Evolutionary conservation across 2,888 invertebrate species (phyloP), one percentile per base, ranked within the genome.

Genomic region (Sinotaia quadrata): DNA sequence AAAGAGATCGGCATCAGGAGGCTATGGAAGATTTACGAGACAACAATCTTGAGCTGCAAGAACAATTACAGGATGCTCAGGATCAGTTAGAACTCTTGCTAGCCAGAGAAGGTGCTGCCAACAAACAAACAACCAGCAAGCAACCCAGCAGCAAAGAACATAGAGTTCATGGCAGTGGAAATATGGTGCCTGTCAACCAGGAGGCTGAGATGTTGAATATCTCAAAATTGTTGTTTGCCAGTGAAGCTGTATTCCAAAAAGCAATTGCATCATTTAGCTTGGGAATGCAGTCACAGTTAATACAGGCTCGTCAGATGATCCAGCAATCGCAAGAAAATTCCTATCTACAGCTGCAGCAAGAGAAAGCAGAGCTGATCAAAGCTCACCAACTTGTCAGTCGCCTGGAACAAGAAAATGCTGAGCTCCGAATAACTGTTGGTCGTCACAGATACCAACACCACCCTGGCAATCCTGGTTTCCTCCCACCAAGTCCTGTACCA

Each of bases 21-120:
- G 63, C 63, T 2, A 41, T 65, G 36, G 44, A 31, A 2, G 56
- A 65, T 18, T 44, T 65, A 12, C 54, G 54, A 15, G 63, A 65
- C 63, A 65, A 54, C 54, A 65, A 65, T 27, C 63, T 41, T 0
- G 54, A 65, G 21, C 63, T 65, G 8, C 56, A 56, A 44, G 63
- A 65, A 29, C 56, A 65, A 56, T 44, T 65, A 31, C 63, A 65
- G 56, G 63, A 56, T 24, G 63, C 56, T 21, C 63, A 65, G 56
- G 63, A 54, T 21, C 41, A 51, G 24, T 21, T 65, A 33, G 63
- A 65, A 33, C 36, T 18, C 4, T 24, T 65, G 31, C 37, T 65
- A 18, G 10, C 54, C 47, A n/a, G 24, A 18, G 24, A 47, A 18
- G 18, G n/a, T 8, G 47, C n/a, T n/a, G 47, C 47, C 24, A n/a